Conservation (phyloP, 2,113 vertebrate species). For the Axis porcinus region DNA sequence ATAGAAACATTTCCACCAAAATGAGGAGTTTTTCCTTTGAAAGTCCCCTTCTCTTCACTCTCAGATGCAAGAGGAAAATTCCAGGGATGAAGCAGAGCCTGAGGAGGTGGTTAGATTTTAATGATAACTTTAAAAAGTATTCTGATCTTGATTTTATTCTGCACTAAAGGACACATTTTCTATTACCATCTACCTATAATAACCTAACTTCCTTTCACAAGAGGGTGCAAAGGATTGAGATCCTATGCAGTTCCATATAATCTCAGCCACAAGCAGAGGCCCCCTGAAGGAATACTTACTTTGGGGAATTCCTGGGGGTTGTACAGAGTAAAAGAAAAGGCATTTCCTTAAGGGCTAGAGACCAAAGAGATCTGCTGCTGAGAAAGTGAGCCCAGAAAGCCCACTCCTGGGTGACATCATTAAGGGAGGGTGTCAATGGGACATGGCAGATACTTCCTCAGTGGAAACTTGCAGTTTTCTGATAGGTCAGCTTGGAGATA, state of each 20-base stretch:
- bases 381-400: not conserved
- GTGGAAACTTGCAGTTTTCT: not conserved
- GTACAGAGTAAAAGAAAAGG: not conserved
- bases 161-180: not conserved
- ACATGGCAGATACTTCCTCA: not conserved
- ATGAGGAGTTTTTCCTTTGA: not conserved
- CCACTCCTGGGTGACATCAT: not conserved
- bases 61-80: not conserved
- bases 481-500: not conserved
- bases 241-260: not conserved
- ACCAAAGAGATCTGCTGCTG: not conserved
- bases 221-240: not conserved
- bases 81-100: not conserved
- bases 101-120: not conserved
- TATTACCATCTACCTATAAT: not conserved
- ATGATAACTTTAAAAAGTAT: not conserved
- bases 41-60: not conserved
- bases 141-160: not conserved
- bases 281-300: not conserved
- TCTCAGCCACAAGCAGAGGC: not conserved
- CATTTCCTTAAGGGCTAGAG: not conserved
- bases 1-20: not conserved
- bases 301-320: not conserved
- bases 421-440: not conserved
- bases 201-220: not conserved